Base-by-base conservation (phyloP, 2,888 invertebrate species). In the Lathronympha strigana region DNA sequence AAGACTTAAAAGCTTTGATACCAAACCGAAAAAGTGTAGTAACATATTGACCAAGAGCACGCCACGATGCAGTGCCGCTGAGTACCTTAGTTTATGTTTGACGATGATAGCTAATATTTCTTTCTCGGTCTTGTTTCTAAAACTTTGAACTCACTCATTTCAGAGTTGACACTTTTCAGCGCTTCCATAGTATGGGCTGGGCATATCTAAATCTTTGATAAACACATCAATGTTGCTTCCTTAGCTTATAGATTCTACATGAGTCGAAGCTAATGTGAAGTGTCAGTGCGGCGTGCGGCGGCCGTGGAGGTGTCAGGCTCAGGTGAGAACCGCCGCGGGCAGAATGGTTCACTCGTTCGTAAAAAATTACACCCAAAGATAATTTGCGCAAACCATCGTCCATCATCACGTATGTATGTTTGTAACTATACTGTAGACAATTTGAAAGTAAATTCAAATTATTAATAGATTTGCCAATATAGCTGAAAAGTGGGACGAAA, bases 251-350 rank as follows among this genome's bases (percentile, higher is more conserved):
- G 33, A 11, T 19, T n/a, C 43, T 43, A 13, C 3, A n/a, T 23
- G 13, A 23, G 23, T 69, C 67, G 70, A 67, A 71, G 73, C 69
- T 80, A 79, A 80, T 79, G 78, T 70, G 73, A 76, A 72, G 71
- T 72, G 78, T 78, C 79, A 76, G 76, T 73, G 76, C 77, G 76
- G 74, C 74, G 78, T 78, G 76, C 76, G 80, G 76, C 72, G 74
- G 73, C 71, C 38, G 58, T 36, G 47, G 76, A 79, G 78, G 78
- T 79, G 79, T 79, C 76, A 72, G 80, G 78, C 78, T 80, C 77
- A 81, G 82, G 74, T 86, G 87, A 76, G 87, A 87, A 86, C 76
- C 78, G 86, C 87, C 83, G 68, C 77, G 66, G 83, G 87, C 80
- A 68, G 61, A 72, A 74, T 75, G 73, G 69, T 71, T 70, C 75